These are phyloP conservation scores for Solea senegalensis DNA, from an alignment of 2,113 vertebrate genomes.

Conservation along the genomic window DNA sequence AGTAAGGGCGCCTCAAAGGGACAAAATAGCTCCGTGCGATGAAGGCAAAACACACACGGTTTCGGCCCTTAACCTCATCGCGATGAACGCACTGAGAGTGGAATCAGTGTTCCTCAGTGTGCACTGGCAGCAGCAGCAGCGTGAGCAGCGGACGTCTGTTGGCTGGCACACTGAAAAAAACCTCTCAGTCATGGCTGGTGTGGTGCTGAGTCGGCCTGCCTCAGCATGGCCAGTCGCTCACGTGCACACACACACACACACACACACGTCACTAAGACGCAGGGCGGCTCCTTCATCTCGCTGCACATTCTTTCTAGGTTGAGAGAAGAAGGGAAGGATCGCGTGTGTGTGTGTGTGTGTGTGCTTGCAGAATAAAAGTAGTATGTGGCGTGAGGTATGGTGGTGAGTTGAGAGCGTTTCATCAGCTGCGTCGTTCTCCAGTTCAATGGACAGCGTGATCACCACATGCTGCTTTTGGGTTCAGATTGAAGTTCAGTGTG, in stretches of 20 bases:
- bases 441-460: not conserved
- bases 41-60: no score
- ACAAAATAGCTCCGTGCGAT: no score
- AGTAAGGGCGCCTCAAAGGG: no score
- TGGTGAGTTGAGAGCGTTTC: not conserved
- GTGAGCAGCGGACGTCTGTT: constrained; percentile 54
- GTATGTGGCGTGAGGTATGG: not conserved
- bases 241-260: constrained; percentile 15
- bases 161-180: constrained; percentile 63
- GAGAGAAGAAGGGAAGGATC: not conserved
- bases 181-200: constrained; percentile 64
- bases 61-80: no score
- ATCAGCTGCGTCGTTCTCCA: not conserved
- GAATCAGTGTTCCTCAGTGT: constrained; percentile 15
- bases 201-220: constrained; percentile 65
- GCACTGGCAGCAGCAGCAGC: constrained; percentile 52
- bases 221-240: constrained; percentile 45
- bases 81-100: not conserved
- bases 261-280: constrained; percentile 24
- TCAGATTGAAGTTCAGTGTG: not conserved
- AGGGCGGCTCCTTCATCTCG: constrained; percentile 53
- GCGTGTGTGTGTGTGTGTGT: constrained; percentile 1
- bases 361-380: not conserved
- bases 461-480: not conserved
- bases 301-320: constrained; percentile 51